Evolutionary conservation across 2,113 vertebrate species (phyloP).

Genomic region (Bolborhynchus lineola): DNA sequence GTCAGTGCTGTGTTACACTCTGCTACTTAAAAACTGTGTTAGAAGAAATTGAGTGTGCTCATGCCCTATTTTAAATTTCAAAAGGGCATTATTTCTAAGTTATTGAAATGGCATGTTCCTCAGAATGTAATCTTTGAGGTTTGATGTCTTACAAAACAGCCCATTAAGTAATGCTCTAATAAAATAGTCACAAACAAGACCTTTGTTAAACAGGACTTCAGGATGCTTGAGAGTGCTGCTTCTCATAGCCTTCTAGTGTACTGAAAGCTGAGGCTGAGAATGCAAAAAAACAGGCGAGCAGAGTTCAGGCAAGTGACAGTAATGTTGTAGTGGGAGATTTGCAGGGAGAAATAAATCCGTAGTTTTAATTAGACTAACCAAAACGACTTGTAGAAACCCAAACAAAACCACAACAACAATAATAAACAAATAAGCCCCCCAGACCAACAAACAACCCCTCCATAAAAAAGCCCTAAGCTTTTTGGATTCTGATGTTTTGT

Average conservation of each 20-base stretch:
- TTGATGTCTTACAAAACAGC: neutral
- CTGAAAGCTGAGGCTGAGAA: neutral
- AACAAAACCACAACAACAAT: neutral
- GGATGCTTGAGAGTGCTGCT: neutral
- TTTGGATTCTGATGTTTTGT: neutral
- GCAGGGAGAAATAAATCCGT: neutral
- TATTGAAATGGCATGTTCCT: neutral
- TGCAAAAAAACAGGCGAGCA: neutral
- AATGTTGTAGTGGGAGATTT: neutral
- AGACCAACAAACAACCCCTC: neutral
- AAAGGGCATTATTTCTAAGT: neutral
- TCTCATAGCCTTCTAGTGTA: neutral
- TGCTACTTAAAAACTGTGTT: neutral
- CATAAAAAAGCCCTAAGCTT: neutral
- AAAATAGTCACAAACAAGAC: neutral
- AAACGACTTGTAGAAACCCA: neutral
- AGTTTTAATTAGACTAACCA: neutral
- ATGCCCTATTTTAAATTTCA: neutral
- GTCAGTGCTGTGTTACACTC: neutral
- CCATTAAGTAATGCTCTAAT: neutral
- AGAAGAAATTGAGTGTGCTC: neutral
- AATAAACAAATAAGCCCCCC: neutral
- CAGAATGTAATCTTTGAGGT: neutral
- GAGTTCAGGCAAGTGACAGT: neutral
- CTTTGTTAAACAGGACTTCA: neutral